These are phyloP conservation scores for Pyxicephalus adspersus DNA, from an alignment of 2,113 vertebrate genomes.

Conservation along the genomic window DNA sequence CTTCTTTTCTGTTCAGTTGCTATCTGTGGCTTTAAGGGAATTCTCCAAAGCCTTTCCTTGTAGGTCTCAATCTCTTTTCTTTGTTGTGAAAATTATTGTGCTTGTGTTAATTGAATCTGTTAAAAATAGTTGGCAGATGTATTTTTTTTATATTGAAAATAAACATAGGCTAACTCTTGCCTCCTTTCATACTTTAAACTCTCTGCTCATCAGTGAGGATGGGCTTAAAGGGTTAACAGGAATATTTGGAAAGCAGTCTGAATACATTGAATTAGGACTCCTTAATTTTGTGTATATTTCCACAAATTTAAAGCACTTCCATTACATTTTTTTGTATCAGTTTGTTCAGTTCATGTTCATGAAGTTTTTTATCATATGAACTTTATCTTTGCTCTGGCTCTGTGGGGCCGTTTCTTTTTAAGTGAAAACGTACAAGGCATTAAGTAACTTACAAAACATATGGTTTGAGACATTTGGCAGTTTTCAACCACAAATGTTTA, in stretches of 20 bases:
- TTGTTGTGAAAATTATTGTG: background rate
- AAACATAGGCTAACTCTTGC: too few relatives aligned
- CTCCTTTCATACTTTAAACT: too few relatives aligned
- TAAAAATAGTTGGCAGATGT: background rate
- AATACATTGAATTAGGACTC: too few relatives aligned
- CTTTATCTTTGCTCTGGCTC: constrained; percentile 51
- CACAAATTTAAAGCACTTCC: background rate
- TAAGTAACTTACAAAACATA: constrained; percentile 40
- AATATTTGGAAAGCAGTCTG: too few relatives aligned
- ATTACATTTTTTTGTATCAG: background rate
- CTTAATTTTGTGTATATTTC: background rate
- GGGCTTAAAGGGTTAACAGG: too few relatives aligned
- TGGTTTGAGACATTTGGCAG: constrained; percentile 52
- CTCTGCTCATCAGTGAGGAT: too few relatives aligned
- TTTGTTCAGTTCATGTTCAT: background rate
- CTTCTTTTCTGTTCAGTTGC: constrained; percentile 70
- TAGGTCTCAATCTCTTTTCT: background rate
- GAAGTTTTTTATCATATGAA: constrained; percentile 42
- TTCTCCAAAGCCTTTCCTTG: background rate
- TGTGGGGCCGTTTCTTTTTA: constrained; percentile 39
- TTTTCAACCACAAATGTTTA: constrained; percentile 52
- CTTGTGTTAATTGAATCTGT: background rate
- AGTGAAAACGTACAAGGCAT: constrained; percentile 54
- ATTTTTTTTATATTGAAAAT: too few relatives aligned
- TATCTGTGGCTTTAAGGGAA: constrained; percentile 59